These are phyloP conservation scores for Arizona elegans DNA, from an alignment of 2,113 vertebrate genomes.

Conservation along the genomic window DNA sequence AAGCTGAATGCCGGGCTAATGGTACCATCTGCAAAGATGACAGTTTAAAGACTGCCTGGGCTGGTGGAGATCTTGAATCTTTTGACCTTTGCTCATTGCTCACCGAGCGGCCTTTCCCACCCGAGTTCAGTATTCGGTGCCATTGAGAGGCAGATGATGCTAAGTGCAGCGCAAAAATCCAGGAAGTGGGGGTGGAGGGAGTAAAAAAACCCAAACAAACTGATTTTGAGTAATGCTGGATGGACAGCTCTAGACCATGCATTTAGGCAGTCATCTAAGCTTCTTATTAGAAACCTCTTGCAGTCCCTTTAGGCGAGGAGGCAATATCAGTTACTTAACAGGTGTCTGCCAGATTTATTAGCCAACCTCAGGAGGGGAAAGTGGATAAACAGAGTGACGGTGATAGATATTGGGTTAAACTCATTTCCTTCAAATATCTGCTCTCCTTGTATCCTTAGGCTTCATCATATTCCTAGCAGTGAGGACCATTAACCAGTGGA, in stretches of 20 bases:
- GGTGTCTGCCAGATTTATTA: neutral
- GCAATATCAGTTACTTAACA: neutral
- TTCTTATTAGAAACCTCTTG: neutral
- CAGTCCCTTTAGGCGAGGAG: neutral
- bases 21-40: neutral
- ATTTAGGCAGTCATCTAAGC: neutral
- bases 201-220: neutral
- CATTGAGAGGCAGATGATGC: neutral
- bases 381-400: neutral
- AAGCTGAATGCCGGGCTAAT: neutral
- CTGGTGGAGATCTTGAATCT: neutral
- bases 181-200: neutral
- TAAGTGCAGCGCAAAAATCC: too few species aligned
- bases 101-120: neutral
- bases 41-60: neutral
- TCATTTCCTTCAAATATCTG: neutral
- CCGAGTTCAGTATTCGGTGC: neutral
- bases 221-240: neutral
- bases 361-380: neutral
- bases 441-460: constrained; percentile 21
- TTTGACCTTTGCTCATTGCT: neutral
- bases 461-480: constrained; percentile 1
- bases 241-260: neutral
- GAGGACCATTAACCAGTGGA: too few species aligned
- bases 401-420: neutral